These are phyloP conservation scores for Bubo bubo DNA, from an alignment of 2,113 vertebrate species.

Conservation along the genomic window DNA sequence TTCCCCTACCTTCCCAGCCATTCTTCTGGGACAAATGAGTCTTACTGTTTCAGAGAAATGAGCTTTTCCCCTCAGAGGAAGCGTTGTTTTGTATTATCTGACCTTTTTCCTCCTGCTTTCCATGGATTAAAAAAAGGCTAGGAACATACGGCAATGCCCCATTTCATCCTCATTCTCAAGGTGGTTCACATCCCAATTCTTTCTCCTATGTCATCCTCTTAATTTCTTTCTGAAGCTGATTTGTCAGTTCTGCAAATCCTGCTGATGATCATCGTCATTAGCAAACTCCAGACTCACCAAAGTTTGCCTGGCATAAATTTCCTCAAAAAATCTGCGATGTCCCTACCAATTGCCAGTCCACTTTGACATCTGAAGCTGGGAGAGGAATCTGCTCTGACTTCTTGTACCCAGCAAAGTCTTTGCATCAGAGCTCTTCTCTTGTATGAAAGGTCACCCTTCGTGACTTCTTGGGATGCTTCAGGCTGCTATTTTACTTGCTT, in stretches of 20 bases:
- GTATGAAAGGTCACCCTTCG: not conserved
- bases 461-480: not conserved
- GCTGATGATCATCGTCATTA: not conserved
- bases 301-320: not conserved
- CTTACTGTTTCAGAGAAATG: not conserved
- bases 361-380: not conserved
- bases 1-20: not conserved
- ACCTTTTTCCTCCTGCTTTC: constrained; percentile 5
- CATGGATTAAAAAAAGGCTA: not conserved
- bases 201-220: not conserved
- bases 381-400: not conserved
- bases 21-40: not conserved
- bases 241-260: not conserved
- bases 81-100: not conserved
- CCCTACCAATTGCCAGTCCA: not conserved
- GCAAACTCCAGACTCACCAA: not conserved
- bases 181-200: not conserved
- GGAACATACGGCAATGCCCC: not conserved
- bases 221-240: not conserved
- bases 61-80: not conserved
- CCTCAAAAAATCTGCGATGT: not conserved
- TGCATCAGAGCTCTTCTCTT: not conserved
- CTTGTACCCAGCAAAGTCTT: not conserved
- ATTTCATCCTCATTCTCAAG: not conserved
- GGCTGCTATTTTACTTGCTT: not conserved